Evolutionary conservation across 1,140 invertebrate genomes (phyloP).

Genomic region (Drosophila teissieri): DNA sequence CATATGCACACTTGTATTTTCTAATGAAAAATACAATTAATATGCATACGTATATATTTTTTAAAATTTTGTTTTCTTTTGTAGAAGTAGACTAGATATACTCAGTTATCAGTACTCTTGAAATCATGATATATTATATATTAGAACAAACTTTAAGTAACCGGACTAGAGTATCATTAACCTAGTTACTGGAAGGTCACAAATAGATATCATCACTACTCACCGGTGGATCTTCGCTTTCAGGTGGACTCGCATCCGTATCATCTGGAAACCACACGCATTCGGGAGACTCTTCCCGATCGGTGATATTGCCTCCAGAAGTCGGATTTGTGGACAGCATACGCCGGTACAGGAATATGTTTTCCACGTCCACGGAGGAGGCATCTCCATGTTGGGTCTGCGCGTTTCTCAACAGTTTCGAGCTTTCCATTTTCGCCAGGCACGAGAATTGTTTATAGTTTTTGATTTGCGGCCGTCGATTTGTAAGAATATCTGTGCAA

Average conservation of each 20-base stretch:
- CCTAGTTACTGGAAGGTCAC: no score
- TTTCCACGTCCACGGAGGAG: slow-evolving; percentile 48
- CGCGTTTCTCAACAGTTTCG: slow-evolving; percentile 49
- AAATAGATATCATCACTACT: not conserved
- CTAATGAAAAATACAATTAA: no score
- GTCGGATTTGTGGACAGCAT: slow-evolving; percentile 17
- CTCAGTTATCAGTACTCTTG: no score
- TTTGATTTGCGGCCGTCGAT: slow-evolving; percentile 30
- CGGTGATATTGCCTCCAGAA: not conserved
- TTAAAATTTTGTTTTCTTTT: no score
- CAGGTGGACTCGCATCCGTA: no score
- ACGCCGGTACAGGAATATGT: slow-evolving; percentile 58
- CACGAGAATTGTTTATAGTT: slow-evolving; percentile 14
- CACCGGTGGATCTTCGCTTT: not conserved
- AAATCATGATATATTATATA: no score
- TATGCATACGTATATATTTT: no score
- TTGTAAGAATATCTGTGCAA: not conserved
- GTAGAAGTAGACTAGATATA: no score
- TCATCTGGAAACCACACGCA: slow-evolving; percentile 38
- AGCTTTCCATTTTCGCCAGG: slow-evolving; percentile 45
- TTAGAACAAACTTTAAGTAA: no score
- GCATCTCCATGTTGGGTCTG: slow-evolving; percentile 66
- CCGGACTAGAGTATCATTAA: no score
- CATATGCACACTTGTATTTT: no score
- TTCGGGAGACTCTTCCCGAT: slow-evolving; percentile 1